A percentile compares a stretch with the other conserved stretches of the same genome.
These are phyloP conservation scores for Oreortyx pictus DNA, from an alignment of 2,797 vertebrate species.

Conservation along the genomic window DNA sequence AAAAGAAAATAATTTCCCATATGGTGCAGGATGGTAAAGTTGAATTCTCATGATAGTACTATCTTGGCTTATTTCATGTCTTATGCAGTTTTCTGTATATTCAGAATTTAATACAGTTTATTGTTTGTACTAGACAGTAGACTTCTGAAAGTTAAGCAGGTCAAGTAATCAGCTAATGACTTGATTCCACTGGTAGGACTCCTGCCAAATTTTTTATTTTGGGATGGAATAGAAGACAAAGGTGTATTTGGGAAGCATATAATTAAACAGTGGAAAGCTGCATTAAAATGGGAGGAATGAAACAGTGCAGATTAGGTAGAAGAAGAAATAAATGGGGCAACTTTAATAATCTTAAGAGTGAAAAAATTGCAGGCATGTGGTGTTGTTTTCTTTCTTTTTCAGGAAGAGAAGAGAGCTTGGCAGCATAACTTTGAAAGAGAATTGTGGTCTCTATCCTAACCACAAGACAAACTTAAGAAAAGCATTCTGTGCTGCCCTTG, in stretches of 20 bases:
- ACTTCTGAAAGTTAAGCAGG: slow-evolving; percentile 23
- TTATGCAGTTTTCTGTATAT: neutral
- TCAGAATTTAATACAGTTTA: slow-evolving; percentile 7
- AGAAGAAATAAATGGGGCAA: neutral
- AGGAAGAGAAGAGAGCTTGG: neutral
- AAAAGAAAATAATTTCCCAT: neutral
- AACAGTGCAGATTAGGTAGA: neutral
- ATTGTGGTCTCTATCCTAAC: neutral
- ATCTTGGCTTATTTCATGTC: neutral
- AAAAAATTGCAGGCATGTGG: neutral
- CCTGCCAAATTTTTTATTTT: neutral
- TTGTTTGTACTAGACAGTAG: neutral
- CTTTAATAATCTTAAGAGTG: neutral
- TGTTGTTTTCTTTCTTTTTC: neutral
- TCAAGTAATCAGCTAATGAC: slow-evolving; percentile 22
- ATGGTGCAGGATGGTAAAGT: neutral
- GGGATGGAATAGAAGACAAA: neutral
- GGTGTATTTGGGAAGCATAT: neutral
- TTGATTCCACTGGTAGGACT: neutral
- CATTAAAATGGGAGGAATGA: neutral
- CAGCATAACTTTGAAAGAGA: neutral
- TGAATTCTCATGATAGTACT: neutral
- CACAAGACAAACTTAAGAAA: neutral
- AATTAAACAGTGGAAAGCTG: neutral
- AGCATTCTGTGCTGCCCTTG: neutral